These are phyloP conservation scores for Gila robusta DNA, from an alignment of 2,797 vertebrate genomes.

Conservation along the genomic window DNA sequence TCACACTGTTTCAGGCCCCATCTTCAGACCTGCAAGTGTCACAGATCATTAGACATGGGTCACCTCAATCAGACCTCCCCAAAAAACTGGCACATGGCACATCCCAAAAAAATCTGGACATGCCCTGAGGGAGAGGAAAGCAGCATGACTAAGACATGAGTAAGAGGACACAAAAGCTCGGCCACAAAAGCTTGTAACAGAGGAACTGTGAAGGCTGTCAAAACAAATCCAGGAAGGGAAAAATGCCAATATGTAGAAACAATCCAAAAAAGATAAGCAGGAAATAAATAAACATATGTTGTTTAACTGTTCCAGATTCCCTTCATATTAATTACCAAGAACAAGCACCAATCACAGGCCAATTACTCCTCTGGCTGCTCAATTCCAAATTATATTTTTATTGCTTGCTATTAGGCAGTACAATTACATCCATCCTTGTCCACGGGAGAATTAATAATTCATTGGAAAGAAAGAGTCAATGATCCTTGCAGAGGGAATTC, in stretches of 20 bases:
- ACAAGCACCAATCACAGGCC: slow-evolving; percentile 50
- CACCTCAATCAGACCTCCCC: slow-evolving; percentile 22
- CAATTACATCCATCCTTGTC: slow-evolving; percentile 55
- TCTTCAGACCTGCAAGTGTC: slow-evolving; percentile 19
- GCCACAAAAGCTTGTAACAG: slow-evolving; percentile 43
- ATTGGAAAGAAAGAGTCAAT: slow-evolving; percentile 54
- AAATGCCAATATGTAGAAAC: slow-evolving; percentile 42
- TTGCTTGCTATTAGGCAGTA: slow-evolving; percentile 37
- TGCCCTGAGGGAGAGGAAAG: slow-evolving; percentile 17
- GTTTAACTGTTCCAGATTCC: slow-evolving; percentile 35
- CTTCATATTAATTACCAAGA: slow-evolving; percentile 51
- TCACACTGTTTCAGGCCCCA: neutral
- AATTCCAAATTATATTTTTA: slow-evolving; percentile 51
- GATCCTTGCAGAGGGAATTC: slow-evolving; percentile 57
- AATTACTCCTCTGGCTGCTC: slow-evolving; percentile 48
- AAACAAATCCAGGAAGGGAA: slow-evolving; percentile 34
- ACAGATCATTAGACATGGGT: slow-evolving; percentile 46
- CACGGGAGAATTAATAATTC: slow-evolving; percentile 55
- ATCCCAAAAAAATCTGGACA: neutral
- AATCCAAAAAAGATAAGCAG: slow-evolving; percentile 13
- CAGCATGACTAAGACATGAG: slow-evolving; percentile 40
- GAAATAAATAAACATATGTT: slow-evolving; percentile 51
- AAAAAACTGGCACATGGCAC: slow-evolving; percentile 16
- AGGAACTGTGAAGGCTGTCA: slow-evolving; percentile 42
- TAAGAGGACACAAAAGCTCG: slow-evolving; percentile 35